These are phyloP conservation scores for Parauchenoglanis ngamensis DNA, from an alignment of 2,797 vertebrate species.

Conservation along the genomic window DNA sequence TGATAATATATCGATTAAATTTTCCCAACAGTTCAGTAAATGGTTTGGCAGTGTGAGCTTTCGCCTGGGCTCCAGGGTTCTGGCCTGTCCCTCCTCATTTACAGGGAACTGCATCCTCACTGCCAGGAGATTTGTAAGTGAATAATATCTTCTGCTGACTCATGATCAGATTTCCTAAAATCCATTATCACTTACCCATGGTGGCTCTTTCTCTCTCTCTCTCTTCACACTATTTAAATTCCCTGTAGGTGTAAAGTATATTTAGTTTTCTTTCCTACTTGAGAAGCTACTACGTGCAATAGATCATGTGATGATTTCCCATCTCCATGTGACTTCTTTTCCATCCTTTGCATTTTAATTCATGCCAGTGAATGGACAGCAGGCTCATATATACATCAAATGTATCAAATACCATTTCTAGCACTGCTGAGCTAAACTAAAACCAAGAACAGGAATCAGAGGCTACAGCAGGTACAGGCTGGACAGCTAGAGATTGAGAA, in stretches of 20 bases:
- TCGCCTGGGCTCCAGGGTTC: background rate
- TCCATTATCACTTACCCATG: slow-evolving; percentile 21
- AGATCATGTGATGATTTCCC: slow-evolving; percentile 29
- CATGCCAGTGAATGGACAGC: slow-evolving; percentile 14
- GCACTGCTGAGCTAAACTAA: background rate
- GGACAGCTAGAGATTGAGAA: background rate
- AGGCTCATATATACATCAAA: background rate
- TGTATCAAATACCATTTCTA: background rate
- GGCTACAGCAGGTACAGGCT: background rate
- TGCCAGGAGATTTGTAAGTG: slow-evolving; percentile 17
- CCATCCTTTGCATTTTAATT: slow-evolving; percentile 45
- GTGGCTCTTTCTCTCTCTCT: slow-evolving; percentile 1
- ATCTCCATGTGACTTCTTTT: slow-evolving; percentile 33
- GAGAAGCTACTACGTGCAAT: slow-evolving; percentile 31
- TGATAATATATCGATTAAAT: slow-evolving; percentile 14
- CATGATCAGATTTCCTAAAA: slow-evolving; percentile 43
- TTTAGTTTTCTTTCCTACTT: slow-evolving; percentile 41
- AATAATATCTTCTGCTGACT: slow-evolving; percentile 38
- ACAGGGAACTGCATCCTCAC: slow-evolving; percentile 24
- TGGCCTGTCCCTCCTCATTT: slow-evolving; percentile 33
- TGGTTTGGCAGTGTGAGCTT: background rate
- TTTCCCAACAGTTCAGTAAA: slow-evolving; percentile 14
- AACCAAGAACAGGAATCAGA: background rate
- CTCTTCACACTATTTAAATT: slow-evolving; percentile 25
- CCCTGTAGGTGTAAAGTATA: slow-evolving; percentile 31